Percentiles rank a stretch among this genome's conserved stretches.
phyloP scores from a whole-genome alignment of 2,113 vertebrate species.

The Spheniscus mendiculus region DNA sequence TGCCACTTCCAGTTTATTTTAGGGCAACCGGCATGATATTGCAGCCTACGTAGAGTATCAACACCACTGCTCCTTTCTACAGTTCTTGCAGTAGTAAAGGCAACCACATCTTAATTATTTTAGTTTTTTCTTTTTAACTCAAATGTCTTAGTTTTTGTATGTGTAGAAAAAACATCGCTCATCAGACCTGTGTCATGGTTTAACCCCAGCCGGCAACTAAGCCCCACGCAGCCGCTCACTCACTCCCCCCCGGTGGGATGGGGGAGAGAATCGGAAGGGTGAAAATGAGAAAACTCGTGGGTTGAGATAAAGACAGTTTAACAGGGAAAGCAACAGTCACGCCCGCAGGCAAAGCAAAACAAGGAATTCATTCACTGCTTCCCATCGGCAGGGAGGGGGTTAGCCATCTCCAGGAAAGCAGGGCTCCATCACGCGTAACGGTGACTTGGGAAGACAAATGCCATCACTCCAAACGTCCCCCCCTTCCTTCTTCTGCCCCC shows the following conservation, averaged over 20 bases:
- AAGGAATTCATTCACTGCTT: fast-evolving
- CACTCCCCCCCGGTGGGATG: too few relatives aligned
- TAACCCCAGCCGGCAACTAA: neutral
- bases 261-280: neutral
- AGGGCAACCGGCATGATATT: fast-evolving
- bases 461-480: neutral
- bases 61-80: neutral
- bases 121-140: neutral
- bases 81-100: fast-evolving
- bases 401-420: neutral
- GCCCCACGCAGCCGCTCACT: neutral
- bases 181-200: neutral
- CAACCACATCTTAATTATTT: too few relatives aligned
- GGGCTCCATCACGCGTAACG: fast-evolving
- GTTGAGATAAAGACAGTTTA: neutral
- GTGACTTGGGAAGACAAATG: neutral
- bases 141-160: neutral
- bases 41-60: fast-evolving
- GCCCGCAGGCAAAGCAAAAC: neutral
- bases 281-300: neutral
- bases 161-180: fast-evolving
- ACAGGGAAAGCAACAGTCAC: fast-evolving
- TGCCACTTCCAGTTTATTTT: neutral
- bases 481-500: neutral
- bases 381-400: too few relatives aligned